Evolutionary conservation across 2,113 vertebrate species (phyloP).

Genomic region (Abramis brama): DNA sequence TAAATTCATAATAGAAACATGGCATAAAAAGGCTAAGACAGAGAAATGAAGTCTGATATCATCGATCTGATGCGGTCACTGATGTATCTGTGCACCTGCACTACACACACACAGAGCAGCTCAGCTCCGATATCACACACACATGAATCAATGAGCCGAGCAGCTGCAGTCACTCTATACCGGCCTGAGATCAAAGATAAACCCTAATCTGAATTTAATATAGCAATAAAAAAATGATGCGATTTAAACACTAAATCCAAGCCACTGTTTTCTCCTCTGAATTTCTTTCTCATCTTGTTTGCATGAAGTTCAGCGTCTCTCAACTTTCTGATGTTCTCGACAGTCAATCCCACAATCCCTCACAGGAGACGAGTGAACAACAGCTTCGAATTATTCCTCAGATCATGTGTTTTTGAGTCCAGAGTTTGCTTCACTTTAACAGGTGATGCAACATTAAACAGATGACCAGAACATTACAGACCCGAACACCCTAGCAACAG

Average conservation of each 20-base stretch:
- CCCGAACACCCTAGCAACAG: background rate
- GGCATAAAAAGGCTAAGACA: no score
- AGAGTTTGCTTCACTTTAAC: background rate
- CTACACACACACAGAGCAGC: background rate
- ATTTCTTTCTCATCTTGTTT: background rate
- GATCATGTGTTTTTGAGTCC: no score
- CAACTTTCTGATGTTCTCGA: background rate
- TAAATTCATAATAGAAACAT: no score
- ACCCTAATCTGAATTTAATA: background rate
- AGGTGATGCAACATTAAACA: background rate
- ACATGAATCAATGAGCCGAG: background rate
- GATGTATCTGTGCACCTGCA: background rate
- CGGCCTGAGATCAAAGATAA: background rate
- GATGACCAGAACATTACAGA: background rate
- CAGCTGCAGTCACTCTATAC: background rate
- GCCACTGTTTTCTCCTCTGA: background rate
- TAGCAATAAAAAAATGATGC: background rate
- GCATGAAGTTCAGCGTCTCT: background rate
- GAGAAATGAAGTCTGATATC: no score
- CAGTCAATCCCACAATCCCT: background rate
- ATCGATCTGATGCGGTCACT: background rate
- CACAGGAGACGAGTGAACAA: background rate
- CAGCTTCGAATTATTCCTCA: background rate
- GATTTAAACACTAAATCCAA: background rate
- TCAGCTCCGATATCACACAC: background rate